Base-by-base conservation (phyloP, 2,797 vertebrate species). In the Rhinella marina region DNA sequence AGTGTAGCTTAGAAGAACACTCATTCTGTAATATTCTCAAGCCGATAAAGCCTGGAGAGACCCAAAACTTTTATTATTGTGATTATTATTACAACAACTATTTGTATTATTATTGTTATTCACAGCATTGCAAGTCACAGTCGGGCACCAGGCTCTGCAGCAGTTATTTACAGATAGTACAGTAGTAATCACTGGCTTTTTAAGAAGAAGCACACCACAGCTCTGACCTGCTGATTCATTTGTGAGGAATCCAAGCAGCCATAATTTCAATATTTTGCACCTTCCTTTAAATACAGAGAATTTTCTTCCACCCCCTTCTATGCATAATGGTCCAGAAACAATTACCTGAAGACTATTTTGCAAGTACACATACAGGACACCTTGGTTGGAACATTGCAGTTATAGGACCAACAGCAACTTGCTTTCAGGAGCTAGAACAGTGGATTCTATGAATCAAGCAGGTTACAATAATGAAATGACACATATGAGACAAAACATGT, bases 11-110 rank as follows among this genome's bases (percentile, higher is more conserved):
- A 89, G 79, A 84, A 89, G 85, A 86, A 86, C 85, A 82, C 84
- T 89, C 84, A 86, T 89, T 89, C 85, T 79, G 88, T 85, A 89
- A 83, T 86, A 86, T 89, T 89, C 85, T 87, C 80, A 41, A 79
- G 85, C 85, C 83, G 88, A 89, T 87, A 89, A 89, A 86, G 75
- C 88, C 81, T 62, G 75, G 88, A 89, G 88, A 89, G 85, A n/a
- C 88, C 84, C 85, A 48, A 86, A 89, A 86, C 81, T 86, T 89
- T 86, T 86, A 66, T 89, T 89, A 86, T 89, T 86, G 72, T 89
- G 72, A 80, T 86, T 84, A 86, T 87, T 86, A 89, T 86, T 83
- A 84, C 81, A 72, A 89, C 85, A 79, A 86, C 88, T 79, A 72
- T 86, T 86, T 86, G 73, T 84, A 86, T 83, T 84, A 86, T 79